Conservation (phyloP, 1,140 invertebrate genomes). For the Pseudomyrmex flavicornis region DNA sequence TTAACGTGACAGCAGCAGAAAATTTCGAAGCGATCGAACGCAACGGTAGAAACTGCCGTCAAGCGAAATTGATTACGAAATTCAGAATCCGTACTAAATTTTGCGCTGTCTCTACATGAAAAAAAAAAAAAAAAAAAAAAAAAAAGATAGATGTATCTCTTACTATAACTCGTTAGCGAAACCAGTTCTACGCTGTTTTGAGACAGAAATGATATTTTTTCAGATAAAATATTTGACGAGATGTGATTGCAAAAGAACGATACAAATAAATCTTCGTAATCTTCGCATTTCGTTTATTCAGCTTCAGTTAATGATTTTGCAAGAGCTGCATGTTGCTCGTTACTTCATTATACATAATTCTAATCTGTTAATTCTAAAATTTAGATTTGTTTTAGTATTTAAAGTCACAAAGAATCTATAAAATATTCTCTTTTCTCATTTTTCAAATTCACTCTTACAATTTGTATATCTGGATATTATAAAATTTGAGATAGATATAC, state of each 20-base stretch:
- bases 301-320: not conserved
- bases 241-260: not conserved
- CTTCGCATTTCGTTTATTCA: not conserved
- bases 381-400: not conserved
- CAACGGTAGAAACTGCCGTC: slow-evolving; percentile 2
- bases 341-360: not conserved
- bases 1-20: not conserved
- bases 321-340: not conserved
- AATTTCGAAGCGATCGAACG: slow-evolving; percentile 14
- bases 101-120: not conserved
- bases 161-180: slow-evolving; percentile 28
- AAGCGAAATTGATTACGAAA: slow-evolving; percentile 12
- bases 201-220: slow-evolving; percentile 40
- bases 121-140: slow-evolving; percentile 14
- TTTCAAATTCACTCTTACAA: not conserved
- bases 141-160: slow-evolving; percentile 3
- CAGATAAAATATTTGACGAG: slow-evolving; percentile 22
- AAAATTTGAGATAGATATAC: not conserved
- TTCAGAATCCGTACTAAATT: slow-evolving; percentile 3
- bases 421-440: not conserved
- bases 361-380: not conserved
- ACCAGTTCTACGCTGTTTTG: slow-evolving; percentile 38
- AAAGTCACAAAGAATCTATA: not conserved
- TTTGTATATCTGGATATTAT: not conserved
- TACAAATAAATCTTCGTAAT: not conserved